Conservation (phyloP, 2,888 invertebrate species). For the Drosophila prolongata region DNA sequence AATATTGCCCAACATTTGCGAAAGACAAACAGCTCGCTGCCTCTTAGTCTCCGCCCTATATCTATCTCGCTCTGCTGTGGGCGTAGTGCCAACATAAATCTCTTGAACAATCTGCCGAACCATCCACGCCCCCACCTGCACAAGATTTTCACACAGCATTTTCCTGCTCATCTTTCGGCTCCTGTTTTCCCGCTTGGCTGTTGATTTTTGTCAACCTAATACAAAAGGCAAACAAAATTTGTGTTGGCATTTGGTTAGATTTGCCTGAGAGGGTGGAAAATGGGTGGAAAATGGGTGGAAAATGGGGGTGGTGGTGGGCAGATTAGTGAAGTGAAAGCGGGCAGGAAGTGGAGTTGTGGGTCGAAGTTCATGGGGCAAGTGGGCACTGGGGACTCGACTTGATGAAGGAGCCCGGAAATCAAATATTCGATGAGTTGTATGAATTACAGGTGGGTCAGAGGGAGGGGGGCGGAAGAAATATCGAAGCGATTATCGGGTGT, state of each 20-base stretch:
- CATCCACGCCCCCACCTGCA: too few species aligned
- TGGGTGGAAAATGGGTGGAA: not conserved
- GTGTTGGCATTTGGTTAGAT: slow-evolving; percentile 75
- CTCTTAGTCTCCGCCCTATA: not conserved
- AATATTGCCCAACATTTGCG: slow-evolving; percentile 76
- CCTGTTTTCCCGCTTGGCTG: slow-evolving; percentile 45
- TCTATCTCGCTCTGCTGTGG: slow-evolving; percentile 23
- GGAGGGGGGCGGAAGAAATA: slow-evolving; percentile 8
- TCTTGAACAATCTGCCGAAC: slow-evolving; percentile 36
- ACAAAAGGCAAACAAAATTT: slow-evolving; percentile 76
- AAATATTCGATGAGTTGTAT: slow-evolving; percentile 41
- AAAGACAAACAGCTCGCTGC: slow-evolving; percentile 68
- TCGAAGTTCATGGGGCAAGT: slow-evolving; percentile 24
- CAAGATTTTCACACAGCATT: not conserved
- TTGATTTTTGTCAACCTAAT: slow-evolving; percentile 78
- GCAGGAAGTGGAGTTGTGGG: not conserved
- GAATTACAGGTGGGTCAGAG: slow-evolving; percentile 26
- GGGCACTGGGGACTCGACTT: slow-evolving; percentile 34
- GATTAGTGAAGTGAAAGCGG: not conserved
- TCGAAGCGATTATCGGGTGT: slow-evolving; percentile 18
- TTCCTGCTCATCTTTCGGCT: slow-evolving; percentile 23
- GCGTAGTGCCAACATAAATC: slow-evolving; percentile 63
- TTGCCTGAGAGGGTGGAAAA: slow-evolving; percentile 37
- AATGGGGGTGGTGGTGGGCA: not conserved
- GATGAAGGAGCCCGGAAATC: slow-evolving; percentile 38